phyloP scores from a whole-genome alignment of 2,113 vertebrate genomes.

The Eudyptes chrysolophus region DNA sequence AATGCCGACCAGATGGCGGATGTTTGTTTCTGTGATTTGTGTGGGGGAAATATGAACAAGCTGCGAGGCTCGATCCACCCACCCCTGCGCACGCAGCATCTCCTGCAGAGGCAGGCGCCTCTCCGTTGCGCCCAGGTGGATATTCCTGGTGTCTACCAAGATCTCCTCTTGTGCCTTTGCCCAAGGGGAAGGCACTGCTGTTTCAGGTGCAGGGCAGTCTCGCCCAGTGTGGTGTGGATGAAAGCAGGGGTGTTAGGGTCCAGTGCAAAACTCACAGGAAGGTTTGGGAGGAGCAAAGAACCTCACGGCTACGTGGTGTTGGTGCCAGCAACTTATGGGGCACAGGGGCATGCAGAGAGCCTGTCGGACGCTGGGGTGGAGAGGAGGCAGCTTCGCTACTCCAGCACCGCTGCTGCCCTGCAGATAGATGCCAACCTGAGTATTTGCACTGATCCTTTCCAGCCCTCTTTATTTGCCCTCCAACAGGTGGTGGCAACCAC shows the following conservation, averaged over 20 bases:
- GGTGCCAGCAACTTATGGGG: accelerated
- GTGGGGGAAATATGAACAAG: not conserved
- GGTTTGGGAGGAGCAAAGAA: not conserved
- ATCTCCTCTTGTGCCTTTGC: not conserved
- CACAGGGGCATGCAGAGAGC: accelerated
- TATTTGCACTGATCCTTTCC: not conserved
- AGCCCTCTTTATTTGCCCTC: not conserved
- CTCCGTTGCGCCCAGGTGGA: not conserved
- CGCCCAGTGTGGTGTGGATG: not conserved
- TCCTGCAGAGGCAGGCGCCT: not conserved
- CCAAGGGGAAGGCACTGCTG: not conserved
- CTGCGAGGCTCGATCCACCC: conserved; percentile 21
- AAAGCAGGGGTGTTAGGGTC: not conserved
- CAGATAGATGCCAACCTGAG: not conserved
- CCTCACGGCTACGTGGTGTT: accelerated
- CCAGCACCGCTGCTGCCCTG: not conserved
- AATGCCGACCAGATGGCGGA: conserved; percentile 41
- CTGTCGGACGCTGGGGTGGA: accelerated
- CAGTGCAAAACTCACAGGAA: not conserved
- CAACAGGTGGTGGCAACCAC: not conserved
- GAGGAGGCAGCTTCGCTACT: not conserved
- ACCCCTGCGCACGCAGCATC: not conserved
- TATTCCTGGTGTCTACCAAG: not conserved
- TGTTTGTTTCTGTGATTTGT: conserved; percentile 35
- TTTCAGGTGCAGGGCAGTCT: not conserved